A percentile compares a stretch with the other conserved stretches of the same genome.
Conservation (phyloP, 2,888 invertebrate species). For the Campoplex nolae region DNA sequence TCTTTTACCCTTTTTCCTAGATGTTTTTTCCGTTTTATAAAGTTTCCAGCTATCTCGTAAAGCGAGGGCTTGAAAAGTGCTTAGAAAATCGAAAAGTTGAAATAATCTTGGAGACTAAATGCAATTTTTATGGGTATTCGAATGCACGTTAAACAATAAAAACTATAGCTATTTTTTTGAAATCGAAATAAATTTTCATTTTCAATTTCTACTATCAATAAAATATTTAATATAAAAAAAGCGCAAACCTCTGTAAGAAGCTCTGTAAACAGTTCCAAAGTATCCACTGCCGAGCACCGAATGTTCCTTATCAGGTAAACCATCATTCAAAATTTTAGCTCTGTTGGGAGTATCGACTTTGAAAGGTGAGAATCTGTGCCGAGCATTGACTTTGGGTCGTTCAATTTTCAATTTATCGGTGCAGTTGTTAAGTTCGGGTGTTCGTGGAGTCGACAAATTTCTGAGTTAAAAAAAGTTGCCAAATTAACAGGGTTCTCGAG, state of each 20-base stretch:
- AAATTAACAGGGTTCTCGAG: not conserved
- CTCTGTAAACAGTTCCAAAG: constrained; percentile 84
- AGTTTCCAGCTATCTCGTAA: no score
- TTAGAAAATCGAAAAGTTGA: no score
- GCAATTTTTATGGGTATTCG: no score
- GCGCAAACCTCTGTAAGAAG: constrained; percentile 82
- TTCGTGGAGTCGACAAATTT: constrained; percentile 72
- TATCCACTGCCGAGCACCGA: constrained; percentile 83
- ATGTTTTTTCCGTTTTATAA: no score
- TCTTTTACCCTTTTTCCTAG: no score
- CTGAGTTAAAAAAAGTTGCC: constrained; percentile 58
- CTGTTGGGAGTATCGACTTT: constrained; percentile 82
- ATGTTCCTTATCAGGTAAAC: constrained; percentile 73
- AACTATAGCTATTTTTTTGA: no score
- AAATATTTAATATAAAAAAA: not conserved
- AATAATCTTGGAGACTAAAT: no score
- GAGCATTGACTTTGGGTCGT: constrained; percentile 47
- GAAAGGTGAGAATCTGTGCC: constrained; percentile 73
- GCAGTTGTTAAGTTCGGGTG: constrained; percentile 67
- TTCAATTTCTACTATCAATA: no score
- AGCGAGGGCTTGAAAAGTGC: no score
- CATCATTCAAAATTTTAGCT: constrained; percentile 77
- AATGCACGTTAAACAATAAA: no score
- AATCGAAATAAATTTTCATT: no score
- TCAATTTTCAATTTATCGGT: constrained; percentile 57